Conservation (phyloP, 2,888 invertebrate species). For the Homarus gammarus region DNA sequence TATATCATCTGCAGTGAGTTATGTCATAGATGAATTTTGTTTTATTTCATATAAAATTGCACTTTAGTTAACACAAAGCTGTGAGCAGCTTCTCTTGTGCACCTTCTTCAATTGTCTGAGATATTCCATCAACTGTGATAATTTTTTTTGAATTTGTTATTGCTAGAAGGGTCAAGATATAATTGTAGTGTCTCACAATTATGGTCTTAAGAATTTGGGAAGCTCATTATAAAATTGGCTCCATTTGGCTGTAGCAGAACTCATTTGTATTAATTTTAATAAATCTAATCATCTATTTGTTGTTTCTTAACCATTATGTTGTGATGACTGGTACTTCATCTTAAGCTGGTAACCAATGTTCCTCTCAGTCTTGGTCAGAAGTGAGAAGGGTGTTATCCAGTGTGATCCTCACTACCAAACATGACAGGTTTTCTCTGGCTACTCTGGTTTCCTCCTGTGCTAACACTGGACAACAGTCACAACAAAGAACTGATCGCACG, state of each 20-base stretch:
- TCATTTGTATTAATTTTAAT: constrained; percentile 66
- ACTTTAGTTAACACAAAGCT: background rate
- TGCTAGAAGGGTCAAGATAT: constrained; percentile 48
- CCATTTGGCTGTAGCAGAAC: constrained; percentile 56
- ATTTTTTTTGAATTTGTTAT: constrained; percentile 46
- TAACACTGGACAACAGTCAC: too few species aligned
- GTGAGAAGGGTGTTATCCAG: too few species aligned
- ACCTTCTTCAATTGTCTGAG: constrained; percentile 38
- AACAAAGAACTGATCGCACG: too few species aligned
- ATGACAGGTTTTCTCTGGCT: too few species aligned
- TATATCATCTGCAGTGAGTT: background rate
- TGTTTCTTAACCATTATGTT: constrained; percentile 9
- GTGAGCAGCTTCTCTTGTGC: constrained; percentile 1
- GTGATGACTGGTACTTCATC: too few species aligned
- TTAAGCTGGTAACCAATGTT: too few species aligned
- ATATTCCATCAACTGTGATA: constrained; percentile 57
- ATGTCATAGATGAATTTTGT: background rate
- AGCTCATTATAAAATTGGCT: constrained; percentile 43
- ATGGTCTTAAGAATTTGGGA: constrained; percentile 14
- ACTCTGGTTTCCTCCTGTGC: too few species aligned
- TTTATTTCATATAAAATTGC: background rate
- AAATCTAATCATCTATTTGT: constrained; percentile 35
- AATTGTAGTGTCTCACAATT: constrained; percentile 1
- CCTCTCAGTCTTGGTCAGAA: too few species aligned
- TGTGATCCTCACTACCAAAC: too few species aligned